Evolutionary conservation across 2,888 invertebrate genomes (phyloP).

Genomic region (Venusia cambrica): DNA sequence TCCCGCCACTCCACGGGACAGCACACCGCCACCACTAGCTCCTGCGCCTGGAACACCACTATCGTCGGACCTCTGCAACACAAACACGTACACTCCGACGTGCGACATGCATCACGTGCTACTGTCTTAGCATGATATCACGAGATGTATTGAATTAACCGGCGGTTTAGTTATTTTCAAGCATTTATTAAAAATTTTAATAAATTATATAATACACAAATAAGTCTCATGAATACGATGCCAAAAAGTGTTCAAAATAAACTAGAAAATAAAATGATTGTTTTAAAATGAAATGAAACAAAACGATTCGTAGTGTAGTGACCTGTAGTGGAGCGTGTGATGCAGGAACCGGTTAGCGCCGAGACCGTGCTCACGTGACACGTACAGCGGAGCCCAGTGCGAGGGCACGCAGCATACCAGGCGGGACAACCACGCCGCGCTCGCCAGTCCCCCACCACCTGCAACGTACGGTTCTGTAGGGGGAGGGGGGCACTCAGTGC

Average conservation of each 20-base stretch:
- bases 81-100: too few species aligned
- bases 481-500: slow-evolving; percentile 12
- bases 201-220: too few species aligned
- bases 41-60: slow-evolving; percentile 80
- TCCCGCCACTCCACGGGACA: slow-evolving; percentile 92
- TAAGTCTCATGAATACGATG: too few species aligned
- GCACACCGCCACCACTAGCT: slow-evolving; percentile 88
- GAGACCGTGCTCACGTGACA: slow-evolving; percentile 91
- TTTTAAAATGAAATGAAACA: too few species aligned
- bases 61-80: slow-evolving; percentile 82
- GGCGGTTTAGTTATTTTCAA: too few species aligned
- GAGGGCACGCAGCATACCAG: slow-evolving; percentile 85
- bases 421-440: slow-evolving; percentile 82
- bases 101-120: too few species aligned
- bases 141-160: too few species aligned
- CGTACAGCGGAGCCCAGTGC: slow-evolving; percentile 93
- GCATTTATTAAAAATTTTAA: too few species aligned
- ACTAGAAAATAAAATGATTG: too few species aligned
- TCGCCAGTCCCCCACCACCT: slow-evolving; percentile 75
- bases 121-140: too few species aligned
- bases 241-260: too few species aligned
- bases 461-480: slow-evolving; percentile 38
- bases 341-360: slow-evolving; percentile 94
- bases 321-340: slow-evolving; percentile 89
- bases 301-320: too few species aligned